Base-by-base conservation (phyloP, 2,797 vertebrate genomes). In the Crax fasciolata region DNA sequence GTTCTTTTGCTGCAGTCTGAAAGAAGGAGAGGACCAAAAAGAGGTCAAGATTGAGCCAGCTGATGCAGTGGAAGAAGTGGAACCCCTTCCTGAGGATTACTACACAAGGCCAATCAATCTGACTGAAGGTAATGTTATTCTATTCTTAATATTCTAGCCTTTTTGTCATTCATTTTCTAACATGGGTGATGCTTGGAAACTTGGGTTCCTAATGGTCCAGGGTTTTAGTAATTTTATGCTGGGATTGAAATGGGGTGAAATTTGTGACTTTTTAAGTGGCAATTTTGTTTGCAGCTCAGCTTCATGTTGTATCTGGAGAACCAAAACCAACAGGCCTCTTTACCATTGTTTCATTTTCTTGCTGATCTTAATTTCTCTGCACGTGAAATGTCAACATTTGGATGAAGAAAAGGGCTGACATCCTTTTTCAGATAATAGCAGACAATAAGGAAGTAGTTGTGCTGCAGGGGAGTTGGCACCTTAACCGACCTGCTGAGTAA, bases 1-100 rank as follows among this genome's bases (percentile, higher is more conserved):
- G 15, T 78, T 32, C 27, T 7, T 66, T 76, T 89, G 23, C 77
- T 87, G 90, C 74, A 99, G 99, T 55, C 98, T 99, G 55, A 99
- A 99, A 97, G 99, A 99, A 97, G 99, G 99, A 38, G 99, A 99
- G 87, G 99, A 99, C 96, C 99, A 99, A 94, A 99, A 99, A 87
- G 99, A 99, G 97, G 98, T 99, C 94, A 99, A 98, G 97, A 99
- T 99, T 15, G 99, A 99, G 81, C 98, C 99, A 17, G 99, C 99
- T 62, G 99, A 99, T 96, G 99, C 99, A 24, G 97, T 99, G 20
- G 99, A 99, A 94, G 99, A 99, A 98, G 99, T 99, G 87, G 99
- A 99, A 55, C 99, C 99, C 13, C 98, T 99, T 18, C 99, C 99
- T 87, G 99, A 99, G 73, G 99, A 99, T 94, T 99, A 99, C 96